Conservation (phyloP, 2,888 invertebrate genomes). For the Standfussiana lucernea region DNA sequence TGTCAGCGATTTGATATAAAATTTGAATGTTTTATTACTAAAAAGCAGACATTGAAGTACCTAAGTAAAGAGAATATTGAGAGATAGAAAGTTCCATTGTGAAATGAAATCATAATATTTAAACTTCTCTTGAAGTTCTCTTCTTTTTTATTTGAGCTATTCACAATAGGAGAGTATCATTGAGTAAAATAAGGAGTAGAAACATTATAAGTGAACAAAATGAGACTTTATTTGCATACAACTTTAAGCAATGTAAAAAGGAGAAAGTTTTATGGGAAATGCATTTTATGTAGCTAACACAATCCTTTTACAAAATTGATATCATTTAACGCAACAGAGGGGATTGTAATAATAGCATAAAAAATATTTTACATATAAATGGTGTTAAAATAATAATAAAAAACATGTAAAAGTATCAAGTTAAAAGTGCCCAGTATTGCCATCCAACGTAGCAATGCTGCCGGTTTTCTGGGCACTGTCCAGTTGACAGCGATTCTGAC, state of each 20-base stretch:
- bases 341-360: not conserved
- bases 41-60: not conserved
- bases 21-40: not conserved
- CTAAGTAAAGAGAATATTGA: not conserved
- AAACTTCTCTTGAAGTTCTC: slow-evolving; percentile 1
- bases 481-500: not conserved
- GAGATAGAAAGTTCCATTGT: not conserved
- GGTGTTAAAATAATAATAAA: too few species aligned
- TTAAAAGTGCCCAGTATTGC: not conserved
- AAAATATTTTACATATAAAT: not conserved
- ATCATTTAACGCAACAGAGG: not conserved
- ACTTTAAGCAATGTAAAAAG: not conserved
- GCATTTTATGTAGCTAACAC: not conserved
- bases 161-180: not conserved
- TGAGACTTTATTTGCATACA: not conserved
- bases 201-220: too few species aligned
- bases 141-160: too few species aligned
- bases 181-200: not conserved
- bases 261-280: not conserved
- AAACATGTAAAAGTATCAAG: not conserved
- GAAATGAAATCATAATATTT: slow-evolving; percentile 24
- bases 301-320: not conserved
- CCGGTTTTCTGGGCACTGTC: too few species aligned
- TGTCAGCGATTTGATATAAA: not conserved
- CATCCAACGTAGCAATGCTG: not conserved